Conservation (phyloP, 2,113 vertebrate species). For the Gavia stellata region DNA sequence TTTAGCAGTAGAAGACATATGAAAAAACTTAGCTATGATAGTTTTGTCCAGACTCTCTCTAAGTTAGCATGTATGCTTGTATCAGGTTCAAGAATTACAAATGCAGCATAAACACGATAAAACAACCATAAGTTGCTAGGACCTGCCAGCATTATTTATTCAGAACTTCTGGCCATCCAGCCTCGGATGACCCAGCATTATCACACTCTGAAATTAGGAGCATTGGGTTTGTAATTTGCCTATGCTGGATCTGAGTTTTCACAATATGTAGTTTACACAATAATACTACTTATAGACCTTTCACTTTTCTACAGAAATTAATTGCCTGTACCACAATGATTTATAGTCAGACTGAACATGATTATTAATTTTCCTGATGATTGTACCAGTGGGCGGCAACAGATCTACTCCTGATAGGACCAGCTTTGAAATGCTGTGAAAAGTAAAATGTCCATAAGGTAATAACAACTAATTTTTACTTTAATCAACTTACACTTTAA, state of each 20-base stretch:
- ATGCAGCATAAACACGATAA: not conserved
- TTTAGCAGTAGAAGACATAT: not conserved
- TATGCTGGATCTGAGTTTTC: conserved; percentile 76
- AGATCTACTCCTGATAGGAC: conserved; percentile 80
- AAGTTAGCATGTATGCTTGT: not conserved
- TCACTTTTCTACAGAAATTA: conserved; percentile 88
- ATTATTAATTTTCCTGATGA: conserved; percentile 98
- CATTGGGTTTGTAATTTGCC: conserved; percentile 60
- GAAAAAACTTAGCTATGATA: not conserved
- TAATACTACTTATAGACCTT: conserved; percentile 88
- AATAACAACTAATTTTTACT: conserved; percentile 91
- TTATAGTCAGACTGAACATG: conserved; percentile 89
- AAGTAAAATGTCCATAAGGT: conserved; percentile 87
- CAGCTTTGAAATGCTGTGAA: conserved; percentile 81
- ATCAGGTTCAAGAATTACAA: not conserved
- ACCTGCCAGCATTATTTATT: conserved; percentile 53
- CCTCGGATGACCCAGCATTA: conserved; percentile 56
- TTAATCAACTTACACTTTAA: conserved; percentile 91
- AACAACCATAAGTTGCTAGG: conserved; percentile 29
- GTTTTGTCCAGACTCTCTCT: not conserved
- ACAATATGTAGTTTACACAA: conserved; percentile 81
- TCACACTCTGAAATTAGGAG: conserved; percentile 64
- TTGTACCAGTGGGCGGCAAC: conserved; percentile 92
- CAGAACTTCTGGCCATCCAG: conserved; percentile 33
- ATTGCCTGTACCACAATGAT: conserved; percentile 94